These are phyloP conservation scores for Lithophane ornitopus DNA, from an alignment of 2,888 invertebrate species.

Conservation along the genomic window DNA sequence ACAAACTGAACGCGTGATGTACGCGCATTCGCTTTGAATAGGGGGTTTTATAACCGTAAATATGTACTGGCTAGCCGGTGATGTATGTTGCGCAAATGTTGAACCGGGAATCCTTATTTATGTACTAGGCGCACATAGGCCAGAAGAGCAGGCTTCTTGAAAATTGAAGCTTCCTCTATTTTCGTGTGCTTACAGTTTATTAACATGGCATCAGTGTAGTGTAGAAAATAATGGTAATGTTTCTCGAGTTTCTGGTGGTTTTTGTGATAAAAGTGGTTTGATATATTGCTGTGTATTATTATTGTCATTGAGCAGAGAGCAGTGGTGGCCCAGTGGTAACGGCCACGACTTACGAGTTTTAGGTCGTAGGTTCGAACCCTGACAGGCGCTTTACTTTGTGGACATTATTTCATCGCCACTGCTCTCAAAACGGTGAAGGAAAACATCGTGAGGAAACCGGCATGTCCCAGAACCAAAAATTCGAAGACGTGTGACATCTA, in stretches of 20 bases:
- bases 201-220: neutral
- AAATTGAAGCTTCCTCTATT: constrained; percentile 18
- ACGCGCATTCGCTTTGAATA: constrained; percentile 55
- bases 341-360: too few relatives aligned
- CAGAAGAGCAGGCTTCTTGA: constrained; percentile 4
- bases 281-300: neutral
- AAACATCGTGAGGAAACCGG: too few relatives aligned
- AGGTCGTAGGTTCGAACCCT: too few relatives aligned
- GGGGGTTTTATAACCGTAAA: constrained; percentile 64
- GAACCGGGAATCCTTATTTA: constrained; percentile 31
- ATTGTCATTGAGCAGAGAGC: too few relatives aligned
- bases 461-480: too few relatives aligned
- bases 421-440: too few relatives aligned
- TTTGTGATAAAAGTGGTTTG: neutral
- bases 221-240: too few relatives aligned
- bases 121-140: constrained; percentile 34
- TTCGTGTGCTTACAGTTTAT: neutral
- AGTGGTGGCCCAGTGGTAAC: too few relatives aligned
- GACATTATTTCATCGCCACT: too few relatives aligned
- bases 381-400: too few relatives aligned
- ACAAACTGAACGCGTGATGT: constrained; percentile 69
- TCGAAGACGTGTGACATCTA: too few relatives aligned
- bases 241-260: neutral
- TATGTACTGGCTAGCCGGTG: constrained; percentile 51
- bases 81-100: constrained; percentile 50